These are phyloP conservation scores for Cryptoblepharus egeriae DNA, from an alignment of 2,797 vertebrate genomes.

Conservation along the genomic window DNA sequence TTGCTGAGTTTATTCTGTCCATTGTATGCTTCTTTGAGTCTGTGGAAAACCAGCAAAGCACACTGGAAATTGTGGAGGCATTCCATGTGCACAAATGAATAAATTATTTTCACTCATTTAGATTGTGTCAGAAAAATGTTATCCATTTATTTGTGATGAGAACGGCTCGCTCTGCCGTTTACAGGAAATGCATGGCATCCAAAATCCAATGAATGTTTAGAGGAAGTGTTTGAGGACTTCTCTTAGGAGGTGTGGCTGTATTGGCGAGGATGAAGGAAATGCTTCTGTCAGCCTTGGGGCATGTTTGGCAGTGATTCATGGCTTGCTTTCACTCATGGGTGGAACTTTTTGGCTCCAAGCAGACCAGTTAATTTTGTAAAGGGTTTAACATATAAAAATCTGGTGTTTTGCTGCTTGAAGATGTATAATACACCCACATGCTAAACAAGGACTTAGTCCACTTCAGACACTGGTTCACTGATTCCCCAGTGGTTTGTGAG, in stretches of 20 bases:
- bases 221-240: neutral
- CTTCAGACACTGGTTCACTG: too few species aligned
- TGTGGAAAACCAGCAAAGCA: constrained; percentile 19
- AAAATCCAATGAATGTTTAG: neutral
- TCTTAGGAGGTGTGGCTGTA: constrained; percentile 16
- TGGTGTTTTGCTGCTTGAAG: too few species aligned
- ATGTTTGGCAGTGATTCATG: constrained; percentile 2
- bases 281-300: constrained; percentile 21
- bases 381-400: neutral
- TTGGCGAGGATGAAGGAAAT: constrained; percentile 31
- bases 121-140: constrained; percentile 21
- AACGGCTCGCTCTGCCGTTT: neutral
- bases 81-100: neutral
- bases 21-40: neutral
- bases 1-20: neutral
- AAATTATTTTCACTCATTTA: neutral
- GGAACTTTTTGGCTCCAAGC: constrained; percentile 23
- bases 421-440: neutral
- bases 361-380: constrained; percentile 4
- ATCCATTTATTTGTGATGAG: neutral
- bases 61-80: constrained; percentile 2
- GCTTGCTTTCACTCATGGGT: constrained; percentile 26
- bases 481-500: too few species aligned
- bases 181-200: neutral
- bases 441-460: too few species aligned